Evolutionary conservation across 2,888 invertebrate species (phyloP).

Genomic region (Melanotus villosus): DNA sequence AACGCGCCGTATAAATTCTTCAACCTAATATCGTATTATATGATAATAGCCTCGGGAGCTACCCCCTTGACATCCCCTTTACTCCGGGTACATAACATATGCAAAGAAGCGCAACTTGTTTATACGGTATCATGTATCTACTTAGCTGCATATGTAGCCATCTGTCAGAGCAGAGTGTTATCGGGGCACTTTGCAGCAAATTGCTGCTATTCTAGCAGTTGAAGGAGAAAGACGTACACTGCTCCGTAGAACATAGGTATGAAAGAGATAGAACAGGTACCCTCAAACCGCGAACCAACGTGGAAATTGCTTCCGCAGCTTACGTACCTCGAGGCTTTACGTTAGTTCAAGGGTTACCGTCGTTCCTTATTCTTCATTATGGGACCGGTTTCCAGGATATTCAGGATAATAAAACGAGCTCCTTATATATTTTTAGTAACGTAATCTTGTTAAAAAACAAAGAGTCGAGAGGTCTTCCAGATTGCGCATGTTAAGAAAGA

Average conservation of each 20-base stretch:
- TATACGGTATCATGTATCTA: slow-evolving; percentile 63
- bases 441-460: slow-evolving; percentile 37
- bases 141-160: slow-evolving; percentile 67
- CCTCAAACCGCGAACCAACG: slow-evolving; percentile 63
- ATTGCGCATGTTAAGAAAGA: slow-evolving; percentile 11
- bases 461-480: slow-evolving; percentile 19
- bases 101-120: slow-evolving; percentile 67
- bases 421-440: slow-evolving; percentile 40
- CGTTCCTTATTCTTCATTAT: slow-evolving; percentile 47
- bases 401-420: slow-evolving; percentile 42
- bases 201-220: slow-evolving; percentile 60
- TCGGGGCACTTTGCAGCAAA: slow-evolving; percentile 67
- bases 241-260: slow-evolving; percentile 26
- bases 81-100: slow-evolving; percentile 65
- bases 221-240: slow-evolving; percentile 39
- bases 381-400: slow-evolving; percentile 42
- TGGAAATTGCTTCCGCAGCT: slow-evolving; percentile 64
- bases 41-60: slow-evolving; percentile 64
- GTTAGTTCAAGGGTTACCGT: slow-evolving; percentile 62
- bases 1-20: slow-evolving; percentile 19
- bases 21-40: slow-evolving; percentile 62
- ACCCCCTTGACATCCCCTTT: slow-evolving; percentile 63
- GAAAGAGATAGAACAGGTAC: slow-evolving; percentile 58
- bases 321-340: slow-evolving; percentile 55
- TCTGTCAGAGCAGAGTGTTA: slow-evolving; percentile 67